Percentiles rank a stretch among this genome's conserved stretches.
Evolutionary conservation across 2,113 vertebrate species (phyloP).

Genomic region (Hypocryptadius cinnamomeus): DNA sequence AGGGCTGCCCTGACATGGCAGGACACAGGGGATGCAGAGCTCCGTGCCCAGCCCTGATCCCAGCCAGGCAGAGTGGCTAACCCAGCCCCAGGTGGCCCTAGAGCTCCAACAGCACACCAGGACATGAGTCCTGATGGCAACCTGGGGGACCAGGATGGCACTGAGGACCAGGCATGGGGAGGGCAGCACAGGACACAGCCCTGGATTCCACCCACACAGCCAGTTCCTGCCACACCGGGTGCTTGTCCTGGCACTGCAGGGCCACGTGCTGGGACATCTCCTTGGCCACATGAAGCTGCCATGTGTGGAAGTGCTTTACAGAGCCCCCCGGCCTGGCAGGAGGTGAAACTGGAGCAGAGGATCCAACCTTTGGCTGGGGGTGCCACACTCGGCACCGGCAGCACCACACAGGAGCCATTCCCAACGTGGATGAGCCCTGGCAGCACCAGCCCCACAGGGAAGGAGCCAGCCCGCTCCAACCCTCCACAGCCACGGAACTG

Average conservation of each 20-base stretch:
- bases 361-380: fast-evolving
- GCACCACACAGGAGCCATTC: not conserved
- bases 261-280: not conserved
- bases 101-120: fast-evolving
- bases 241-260: fast-evolving
- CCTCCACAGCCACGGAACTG: fast-evolving
- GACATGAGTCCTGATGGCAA: not conserved
- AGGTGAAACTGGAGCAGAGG: not conserved
- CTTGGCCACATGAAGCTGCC: not conserved
- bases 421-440: not conserved
- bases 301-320: not conserved
- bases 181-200: not conserved
- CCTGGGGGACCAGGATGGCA: not conserved
- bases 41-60: fast-evolving
- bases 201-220: fast-evolving
- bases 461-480: not conserved
- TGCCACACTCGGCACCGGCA: fast-evolving
- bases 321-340: not conserved
- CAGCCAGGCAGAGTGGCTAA: not conserved
- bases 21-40: not conserved
- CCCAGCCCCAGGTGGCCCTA: fast-evolving
- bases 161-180: not conserved
- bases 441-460: fast-evolving
- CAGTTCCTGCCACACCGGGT: fast-evolving
- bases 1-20: fast-evolving